phyloP scores from a whole-genome alignment of 2,113 vertebrate species.

The Daphoenositta chrysoptera region DNA sequence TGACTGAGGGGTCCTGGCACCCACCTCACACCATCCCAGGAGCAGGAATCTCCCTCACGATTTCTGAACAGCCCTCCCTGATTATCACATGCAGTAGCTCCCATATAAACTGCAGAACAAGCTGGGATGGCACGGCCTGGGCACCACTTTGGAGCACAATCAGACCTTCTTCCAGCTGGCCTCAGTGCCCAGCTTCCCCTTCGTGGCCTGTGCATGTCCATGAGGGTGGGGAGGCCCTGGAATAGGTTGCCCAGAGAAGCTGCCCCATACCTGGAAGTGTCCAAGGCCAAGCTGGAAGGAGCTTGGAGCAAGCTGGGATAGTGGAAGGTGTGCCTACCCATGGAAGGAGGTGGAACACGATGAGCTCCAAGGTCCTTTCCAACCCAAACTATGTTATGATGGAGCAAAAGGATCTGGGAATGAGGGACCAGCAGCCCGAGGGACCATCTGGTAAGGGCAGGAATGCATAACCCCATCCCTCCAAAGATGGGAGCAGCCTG shows the following conservation, averaged over 20 bases:
- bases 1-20: not conserved
- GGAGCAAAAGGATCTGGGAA: not conserved
- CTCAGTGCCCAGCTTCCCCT: not conserved
- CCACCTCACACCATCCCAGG: fast-evolving
- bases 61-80: not conserved
- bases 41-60: not conserved
- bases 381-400: not conserved
- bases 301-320: not conserved
- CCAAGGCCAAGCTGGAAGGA: not conserved
- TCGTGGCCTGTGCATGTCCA: fast-evolving
- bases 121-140: not conserved
- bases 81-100: not conserved
- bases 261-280: not conserved
- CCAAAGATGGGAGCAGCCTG: not conserved
- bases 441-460: not conserved
- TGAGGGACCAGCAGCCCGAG: not conserved
- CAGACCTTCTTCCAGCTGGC: not conserved
- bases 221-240: not conserved
- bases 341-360: not conserved
- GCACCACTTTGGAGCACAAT: not conserved
- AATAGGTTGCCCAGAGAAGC: not conserved
- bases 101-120: not conserved
- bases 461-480: not conserved
- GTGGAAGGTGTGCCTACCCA: not conserved
- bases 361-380: not conserved